Evolutionary conservation across 1,140 invertebrate species (phyloP).

Genomic region (Berghia stephanieae): DNA sequence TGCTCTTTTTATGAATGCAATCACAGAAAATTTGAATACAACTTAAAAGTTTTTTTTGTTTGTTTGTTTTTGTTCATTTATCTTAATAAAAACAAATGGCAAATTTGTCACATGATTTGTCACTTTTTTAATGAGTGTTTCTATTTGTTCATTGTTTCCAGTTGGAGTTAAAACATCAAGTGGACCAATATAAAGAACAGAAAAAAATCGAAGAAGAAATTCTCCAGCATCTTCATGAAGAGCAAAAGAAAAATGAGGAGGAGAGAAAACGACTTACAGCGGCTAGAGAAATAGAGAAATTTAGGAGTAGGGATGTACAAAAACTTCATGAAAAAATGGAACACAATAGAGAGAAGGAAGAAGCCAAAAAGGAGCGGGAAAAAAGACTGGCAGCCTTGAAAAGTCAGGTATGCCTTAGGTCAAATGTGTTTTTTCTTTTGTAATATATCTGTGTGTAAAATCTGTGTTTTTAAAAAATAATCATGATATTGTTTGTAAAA

Average conservation of each 20-base stretch:
- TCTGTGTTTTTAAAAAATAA: background rate
- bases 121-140: no score
- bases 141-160: slow-evolving; percentile 28
- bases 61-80: background rate
- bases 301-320: slow-evolving; percentile 54
- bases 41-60: background rate
- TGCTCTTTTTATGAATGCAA: background rate
- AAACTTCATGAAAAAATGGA: slow-evolving; percentile 49
- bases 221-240: slow-evolving; percentile 40
- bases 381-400: slow-evolving; percentile 52
- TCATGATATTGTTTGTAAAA: background rate
- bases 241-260: slow-evolving; percentile 44
- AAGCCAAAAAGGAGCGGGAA: slow-evolving; percentile 50
- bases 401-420: slow-evolving; percentile 45
- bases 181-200: slow-evolving; percentile 52
- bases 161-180: slow-evolving; percentile 46
- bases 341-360: slow-evolving; percentile 53
- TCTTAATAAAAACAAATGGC: no score
- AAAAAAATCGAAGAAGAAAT: slow-evolving; percentile 54
- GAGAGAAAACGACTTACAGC: slow-evolving; percentile 47
- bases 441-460: slow-evolving; percentile 5
- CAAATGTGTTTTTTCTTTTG: background rate
- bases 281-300: slow-evolving; percentile 50
- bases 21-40: background rate
- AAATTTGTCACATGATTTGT: no score